Conservation (phyloP, 2,797 vertebrate genomes). For the Borostomias antarcticus region DNA sequence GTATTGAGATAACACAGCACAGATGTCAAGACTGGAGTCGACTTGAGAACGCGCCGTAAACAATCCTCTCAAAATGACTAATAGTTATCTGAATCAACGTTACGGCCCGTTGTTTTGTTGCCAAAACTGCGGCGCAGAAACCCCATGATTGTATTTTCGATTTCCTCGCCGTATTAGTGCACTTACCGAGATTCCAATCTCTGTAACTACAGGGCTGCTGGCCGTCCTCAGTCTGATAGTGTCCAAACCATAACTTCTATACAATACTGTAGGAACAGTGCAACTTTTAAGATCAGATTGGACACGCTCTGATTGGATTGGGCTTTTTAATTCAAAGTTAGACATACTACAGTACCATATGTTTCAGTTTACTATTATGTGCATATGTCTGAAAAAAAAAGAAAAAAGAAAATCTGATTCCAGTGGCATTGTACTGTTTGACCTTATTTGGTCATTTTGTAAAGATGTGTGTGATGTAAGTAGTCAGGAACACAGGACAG, state of each 20-base stretch:
- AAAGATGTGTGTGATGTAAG: not conserved
- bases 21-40: not conserved
- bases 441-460: too few relatives aligned
- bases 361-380: not conserved
- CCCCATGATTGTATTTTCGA: not conserved
- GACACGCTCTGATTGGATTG: not conserved
- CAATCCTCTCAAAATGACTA: not conserved
- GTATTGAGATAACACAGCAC: not conserved
- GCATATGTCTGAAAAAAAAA: not conserved
- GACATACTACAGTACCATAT: not conserved
- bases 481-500: not conserved
- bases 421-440: not conserved
- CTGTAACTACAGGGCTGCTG: not conserved
- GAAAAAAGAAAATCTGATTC: not conserved
- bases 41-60: not conserved
- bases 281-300: not conserved
- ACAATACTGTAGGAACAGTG: not conserved
- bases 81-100: conserved; percentile 4
- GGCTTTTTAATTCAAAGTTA: not conserved
- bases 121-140: not conserved
- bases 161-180: not conserved
- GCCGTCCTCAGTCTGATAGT: not conserved
- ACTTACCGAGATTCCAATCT: conserved; percentile 1
- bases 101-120: not conserved
- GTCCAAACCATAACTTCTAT: not conserved